A percentile compares a stretch with the other conserved stretches of the same genome.
Evolutionary conservation across 2,797 vertebrate species (phyloP).

Genomic region (Enteromius anoplus): DNA sequence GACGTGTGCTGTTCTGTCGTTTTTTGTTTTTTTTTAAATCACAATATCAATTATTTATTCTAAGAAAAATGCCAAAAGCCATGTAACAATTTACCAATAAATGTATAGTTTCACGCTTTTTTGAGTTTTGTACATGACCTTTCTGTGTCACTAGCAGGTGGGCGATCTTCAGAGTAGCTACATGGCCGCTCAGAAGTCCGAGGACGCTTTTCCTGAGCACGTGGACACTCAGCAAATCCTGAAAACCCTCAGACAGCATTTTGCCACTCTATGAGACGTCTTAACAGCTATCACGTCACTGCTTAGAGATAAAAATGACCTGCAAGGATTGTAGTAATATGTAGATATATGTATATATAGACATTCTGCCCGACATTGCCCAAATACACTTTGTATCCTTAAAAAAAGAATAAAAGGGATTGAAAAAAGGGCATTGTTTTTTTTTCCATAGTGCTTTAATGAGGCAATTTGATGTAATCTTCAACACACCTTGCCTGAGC

Average conservation of each 20-base stretch:
- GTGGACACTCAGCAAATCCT: conserved; percentile 93
- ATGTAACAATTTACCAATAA: background rate
- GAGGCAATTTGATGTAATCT: background rate
- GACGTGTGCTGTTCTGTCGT: background rate
- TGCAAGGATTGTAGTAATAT: background rate
- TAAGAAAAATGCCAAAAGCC: background rate
- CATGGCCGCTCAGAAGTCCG: conserved; percentile 86
- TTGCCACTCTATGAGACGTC: conserved; percentile 67
- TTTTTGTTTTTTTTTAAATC: background rate
- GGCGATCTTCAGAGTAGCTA: conserved; percentile 98
- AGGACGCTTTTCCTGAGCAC: conserved; percentile 90
- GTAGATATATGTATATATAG: background rate
- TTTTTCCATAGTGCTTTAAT: background rate
- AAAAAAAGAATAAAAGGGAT: conserved; percentile 2
- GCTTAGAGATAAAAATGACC: background rate
- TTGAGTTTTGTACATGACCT: background rate
- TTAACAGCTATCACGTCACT: background rate
- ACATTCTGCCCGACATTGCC: background rate
- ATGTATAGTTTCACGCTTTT: background rate
- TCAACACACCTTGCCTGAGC: background rate
- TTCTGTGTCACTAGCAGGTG: conserved; percentile 72
- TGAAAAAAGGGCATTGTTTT: background rate
- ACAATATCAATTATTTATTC: background rate
- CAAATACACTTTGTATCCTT: background rate
- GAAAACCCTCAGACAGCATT: conserved; percentile 88